phyloP scores from a whole-genome alignment of 2,888 invertebrate species.

The Dione juno region DNA sequence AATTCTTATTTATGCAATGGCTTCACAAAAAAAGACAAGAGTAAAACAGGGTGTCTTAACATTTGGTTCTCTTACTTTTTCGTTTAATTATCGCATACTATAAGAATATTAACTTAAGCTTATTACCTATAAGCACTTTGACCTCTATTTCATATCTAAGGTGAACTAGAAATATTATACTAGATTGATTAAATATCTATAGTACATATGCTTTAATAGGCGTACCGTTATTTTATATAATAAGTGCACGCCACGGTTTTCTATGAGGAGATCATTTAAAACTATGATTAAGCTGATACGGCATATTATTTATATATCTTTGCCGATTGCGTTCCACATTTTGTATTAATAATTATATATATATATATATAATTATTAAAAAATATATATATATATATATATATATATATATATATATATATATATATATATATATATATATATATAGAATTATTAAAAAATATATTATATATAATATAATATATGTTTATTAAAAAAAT shows the following conservation, averaged over 20 bases:
- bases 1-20: too few relatives aligned
- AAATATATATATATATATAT: neutral
- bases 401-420: neutral
- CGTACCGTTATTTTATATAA: conserved; percentile 23
- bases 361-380: neutral
- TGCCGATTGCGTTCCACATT: neutral
- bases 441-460: too few relatives aligned
- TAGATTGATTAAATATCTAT: conserved; percentile 29
- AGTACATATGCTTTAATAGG: conserved; percentile 18
- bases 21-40: neutral
- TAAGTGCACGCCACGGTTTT: conserved; percentile 12
- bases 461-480: too few relatives aligned
- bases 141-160: conserved; percentile 23
- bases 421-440: too few relatives aligned
- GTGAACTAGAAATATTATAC: conserved; percentile 26
- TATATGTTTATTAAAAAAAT: too few relatives aligned
- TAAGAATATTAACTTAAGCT: too few relatives aligned
- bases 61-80: neutral
- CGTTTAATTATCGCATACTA: too few relatives aligned
- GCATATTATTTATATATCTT: neutral
- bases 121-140: neutral
- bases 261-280: conserved; percentile 21
- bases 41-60: neutral
- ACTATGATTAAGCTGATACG: conserved; percentile 17
- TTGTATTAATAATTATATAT: neutral